Evolutionary conservation across 2,113 vertebrate genomes (phyloP).

Genomic region (Puntigrus tetrazona): DNA sequence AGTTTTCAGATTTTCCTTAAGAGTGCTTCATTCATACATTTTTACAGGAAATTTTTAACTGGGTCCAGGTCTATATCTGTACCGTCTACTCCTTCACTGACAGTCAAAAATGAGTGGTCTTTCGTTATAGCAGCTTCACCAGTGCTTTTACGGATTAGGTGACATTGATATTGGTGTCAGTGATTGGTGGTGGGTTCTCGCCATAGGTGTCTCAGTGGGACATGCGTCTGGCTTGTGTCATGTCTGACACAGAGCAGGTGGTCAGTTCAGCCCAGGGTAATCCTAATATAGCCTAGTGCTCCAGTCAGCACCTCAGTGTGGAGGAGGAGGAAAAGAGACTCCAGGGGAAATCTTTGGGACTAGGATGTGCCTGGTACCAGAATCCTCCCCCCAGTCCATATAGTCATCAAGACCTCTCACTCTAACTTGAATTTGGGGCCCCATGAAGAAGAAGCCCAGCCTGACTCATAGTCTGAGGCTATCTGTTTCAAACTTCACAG

Average conservation of each 20-base stretch:
- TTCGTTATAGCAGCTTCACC: not conserved
- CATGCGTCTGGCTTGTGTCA: constrained; percentile 57
- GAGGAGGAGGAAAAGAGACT: constrained; percentile 22
- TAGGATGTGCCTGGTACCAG: constrained; percentile 67
- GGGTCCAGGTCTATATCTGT: not conserved
- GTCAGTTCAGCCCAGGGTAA: constrained; percentile 68
- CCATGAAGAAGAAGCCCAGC: constrained; percentile 14
- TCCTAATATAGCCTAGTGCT: constrained; percentile 60
- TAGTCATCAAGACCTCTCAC: not conserved
- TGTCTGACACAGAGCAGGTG: constrained; percentile 75
- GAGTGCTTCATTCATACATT: not conserved
- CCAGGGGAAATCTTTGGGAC: constrained; percentile 70
- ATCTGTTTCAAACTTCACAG: constrained; percentile 9
- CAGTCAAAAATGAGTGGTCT: not conserved
- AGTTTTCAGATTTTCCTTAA: no score
- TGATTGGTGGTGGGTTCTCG: constrained; percentile 1
- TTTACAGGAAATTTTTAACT: no score
- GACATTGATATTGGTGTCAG: constrained; percentile 27
- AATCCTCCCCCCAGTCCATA: constrained; percentile 63
- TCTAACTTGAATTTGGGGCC: not conserved
- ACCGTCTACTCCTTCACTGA: not conserved
- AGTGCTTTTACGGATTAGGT: constrained; percentile 34
- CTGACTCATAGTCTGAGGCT: constrained; percentile 46
- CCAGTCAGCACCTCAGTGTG: constrained; percentile 68
- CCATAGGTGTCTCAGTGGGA: constrained; percentile 32